These are phyloP conservation scores for Gnathonemus longibarbis DNA, from an alignment of 2,113 vertebrate genomes.

Conservation along the genomic window DNA sequence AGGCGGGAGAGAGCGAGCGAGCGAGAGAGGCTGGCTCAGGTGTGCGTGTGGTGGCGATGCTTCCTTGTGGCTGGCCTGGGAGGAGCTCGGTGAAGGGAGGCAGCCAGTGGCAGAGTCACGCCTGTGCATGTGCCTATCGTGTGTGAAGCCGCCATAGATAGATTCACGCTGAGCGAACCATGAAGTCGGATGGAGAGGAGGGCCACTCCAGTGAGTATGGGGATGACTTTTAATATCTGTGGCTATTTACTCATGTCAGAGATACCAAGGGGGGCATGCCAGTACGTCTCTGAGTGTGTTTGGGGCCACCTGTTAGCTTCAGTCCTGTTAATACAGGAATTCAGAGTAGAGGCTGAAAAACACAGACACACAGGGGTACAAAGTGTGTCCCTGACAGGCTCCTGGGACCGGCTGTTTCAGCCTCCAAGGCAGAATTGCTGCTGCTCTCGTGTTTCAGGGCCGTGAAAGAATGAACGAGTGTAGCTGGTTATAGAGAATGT, in stretches of 20 bases:
- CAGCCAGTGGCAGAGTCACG: background rate
- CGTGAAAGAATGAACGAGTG: background rate
- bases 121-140: background rate
- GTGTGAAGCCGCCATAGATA: background rate
- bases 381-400: background rate
- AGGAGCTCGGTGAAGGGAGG: background rate
- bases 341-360: background rate
- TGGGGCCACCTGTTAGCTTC: background rate
- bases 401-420: background rate
- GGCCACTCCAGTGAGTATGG: background rate
- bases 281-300: background rate
- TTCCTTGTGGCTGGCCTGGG: background rate
- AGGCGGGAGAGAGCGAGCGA: conserved; percentile 51
- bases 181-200: conserved; percentile 1
- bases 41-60: background rate
- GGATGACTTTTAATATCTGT: background rate
- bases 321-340: background rate
- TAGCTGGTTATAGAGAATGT: background rate
- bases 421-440: background rate
- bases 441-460: background rate
- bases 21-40: conserved; percentile 27
- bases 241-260: background rate
- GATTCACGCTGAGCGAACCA: background rate
- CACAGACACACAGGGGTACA: background rate
- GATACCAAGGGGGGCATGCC: background rate